Evolutionary conservation across 2,113 vertebrate species (phyloP), one percentile per base, ranked within the genome.

Genomic region (Tympanuchus pallidicinctus): DNA sequence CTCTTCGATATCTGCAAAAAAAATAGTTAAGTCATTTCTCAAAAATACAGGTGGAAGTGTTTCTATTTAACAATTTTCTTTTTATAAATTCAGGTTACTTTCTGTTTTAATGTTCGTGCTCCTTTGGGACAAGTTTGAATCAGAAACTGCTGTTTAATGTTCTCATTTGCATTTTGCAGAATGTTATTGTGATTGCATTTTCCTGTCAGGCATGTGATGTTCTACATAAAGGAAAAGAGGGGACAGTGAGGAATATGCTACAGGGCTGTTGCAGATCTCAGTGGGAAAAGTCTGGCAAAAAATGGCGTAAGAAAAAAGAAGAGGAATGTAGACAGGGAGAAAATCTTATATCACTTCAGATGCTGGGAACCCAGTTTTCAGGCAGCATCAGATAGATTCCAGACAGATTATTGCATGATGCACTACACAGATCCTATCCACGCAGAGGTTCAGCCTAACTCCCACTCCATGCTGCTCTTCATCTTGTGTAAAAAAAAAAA

Each of bases 41-140:
- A 56, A 64, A 82, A 93, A 40, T 15, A 10, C 27, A 90, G 4
- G 10, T n/a, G 12, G 5, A 59, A 71, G 0, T 43, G 42, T 52
- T 61, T 4, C 7, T 77, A 70, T 78, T 28, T 71, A 78, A 38
- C 2, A 6, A 15, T 40, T 74, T 32, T 3, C 1, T 74, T 87
- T 76, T 67, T 20, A n/a, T 67, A n/a, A 82, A 75, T 75, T 0
- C 10, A 82, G 28, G 3, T 14, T 83, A 27, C 32, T 80, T 85
- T 70, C 21, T 42, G 15, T 10, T 32, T 43, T 79, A 64, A 17
- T 40, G 38, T 24, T 83, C 76, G 24, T 48, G 65, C 28, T 88
- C 82, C 69, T 95, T 76, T 70, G 59, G 73, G 80, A 88, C 73
- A 85, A 67, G 85, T 94, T 95, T 90, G 86, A 92, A 91, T 13